Evolutionary conservation across 2,888 invertebrate species (phyloP).

Genomic region (Timandra comae): DNA sequence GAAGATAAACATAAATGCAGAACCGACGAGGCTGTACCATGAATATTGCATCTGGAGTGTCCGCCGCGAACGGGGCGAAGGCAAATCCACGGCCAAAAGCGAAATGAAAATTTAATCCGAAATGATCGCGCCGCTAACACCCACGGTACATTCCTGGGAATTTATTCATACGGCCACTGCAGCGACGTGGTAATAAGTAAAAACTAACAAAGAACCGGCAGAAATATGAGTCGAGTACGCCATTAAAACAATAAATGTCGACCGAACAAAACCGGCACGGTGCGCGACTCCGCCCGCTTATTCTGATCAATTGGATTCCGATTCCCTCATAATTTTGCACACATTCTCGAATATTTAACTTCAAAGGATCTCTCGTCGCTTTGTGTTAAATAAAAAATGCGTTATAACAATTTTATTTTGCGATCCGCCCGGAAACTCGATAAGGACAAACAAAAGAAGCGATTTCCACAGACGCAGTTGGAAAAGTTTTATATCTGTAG

Average conservation of each 20-base stretch:
- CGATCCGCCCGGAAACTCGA: no score
- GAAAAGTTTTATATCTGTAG: slow-evolving; percentile 1
- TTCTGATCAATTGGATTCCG: slow-evolving; percentile 8
- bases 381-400: no score
- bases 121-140: slow-evolving; percentile 44
- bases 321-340: not conserved
- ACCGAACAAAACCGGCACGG: slow-evolving; percentile 28
- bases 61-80: slow-evolving; percentile 18
- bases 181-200: slow-evolving; percentile 50
- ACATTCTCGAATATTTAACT: not conserved
- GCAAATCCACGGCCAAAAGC: slow-evolving; percentile 39
- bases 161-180: slow-evolving; percentile 55
- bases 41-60: slow-evolving; percentile 46
- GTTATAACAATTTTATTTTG: no score
- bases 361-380: not conserved
- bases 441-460: no score
- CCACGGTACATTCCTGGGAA: slow-evolving; percentile 29
- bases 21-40: slow-evolving; percentile 34
- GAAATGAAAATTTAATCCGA: slow-evolving; percentile 55
- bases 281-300: not conserved
- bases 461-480: no score
- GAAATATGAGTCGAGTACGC: slow-evolving; percentile 52
- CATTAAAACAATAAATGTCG: slow-evolving; percentile 58
- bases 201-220: slow-evolving; percentile 50
- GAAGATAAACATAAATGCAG: slow-evolving; percentile 28